Percentiles rank a stretch among this genome's conserved stretches.
Conservation (phyloP, 2,113 vertebrate species). For the Mionectes macconnelli region DNA sequence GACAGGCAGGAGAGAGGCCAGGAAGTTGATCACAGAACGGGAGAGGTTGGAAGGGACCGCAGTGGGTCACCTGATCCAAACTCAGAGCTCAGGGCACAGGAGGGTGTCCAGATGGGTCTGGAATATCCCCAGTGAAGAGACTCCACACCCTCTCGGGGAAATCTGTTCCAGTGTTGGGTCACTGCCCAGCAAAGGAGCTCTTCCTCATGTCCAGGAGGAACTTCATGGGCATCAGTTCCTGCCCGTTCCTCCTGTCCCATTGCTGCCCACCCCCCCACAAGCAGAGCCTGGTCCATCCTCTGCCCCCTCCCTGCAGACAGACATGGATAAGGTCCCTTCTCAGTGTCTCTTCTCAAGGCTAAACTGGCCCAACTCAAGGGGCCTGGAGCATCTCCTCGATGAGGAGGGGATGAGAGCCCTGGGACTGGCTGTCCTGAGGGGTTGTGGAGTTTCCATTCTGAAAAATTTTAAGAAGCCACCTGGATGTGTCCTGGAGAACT, state of each 20-base stretch:
- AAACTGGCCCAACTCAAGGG: fast-evolving
- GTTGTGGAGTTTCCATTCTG: neutral
- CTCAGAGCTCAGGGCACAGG: neutral
- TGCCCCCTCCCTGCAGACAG: neutral
- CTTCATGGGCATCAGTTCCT: neutral
- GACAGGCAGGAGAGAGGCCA: neutral
- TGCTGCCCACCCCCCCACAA: fast-evolving
- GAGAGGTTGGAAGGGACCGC: fast-evolving
- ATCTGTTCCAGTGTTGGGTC: neutral
- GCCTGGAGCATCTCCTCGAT: neutral
- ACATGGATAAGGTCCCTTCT: neutral
- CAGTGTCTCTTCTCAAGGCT: fast-evolving
- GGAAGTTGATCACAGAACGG: neutral
- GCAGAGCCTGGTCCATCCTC: neutral
- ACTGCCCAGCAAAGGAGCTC: neutral
- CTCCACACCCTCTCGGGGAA: neutral
- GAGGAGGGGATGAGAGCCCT: neutral
- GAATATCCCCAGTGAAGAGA: neutral
- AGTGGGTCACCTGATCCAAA: fast-evolving
- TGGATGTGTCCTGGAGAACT: neutral
- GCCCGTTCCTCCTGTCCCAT: neutral
- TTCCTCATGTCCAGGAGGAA: neutral
- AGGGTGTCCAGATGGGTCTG: neutral
- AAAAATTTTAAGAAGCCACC: neutral
- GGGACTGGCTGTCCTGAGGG: neutral